A percentile compares a stretch with the other conserved stretches of the same genome.
Conservation (phyloP, 2,888 invertebrate species). For the Herminia tarsipennalis region DNA sequence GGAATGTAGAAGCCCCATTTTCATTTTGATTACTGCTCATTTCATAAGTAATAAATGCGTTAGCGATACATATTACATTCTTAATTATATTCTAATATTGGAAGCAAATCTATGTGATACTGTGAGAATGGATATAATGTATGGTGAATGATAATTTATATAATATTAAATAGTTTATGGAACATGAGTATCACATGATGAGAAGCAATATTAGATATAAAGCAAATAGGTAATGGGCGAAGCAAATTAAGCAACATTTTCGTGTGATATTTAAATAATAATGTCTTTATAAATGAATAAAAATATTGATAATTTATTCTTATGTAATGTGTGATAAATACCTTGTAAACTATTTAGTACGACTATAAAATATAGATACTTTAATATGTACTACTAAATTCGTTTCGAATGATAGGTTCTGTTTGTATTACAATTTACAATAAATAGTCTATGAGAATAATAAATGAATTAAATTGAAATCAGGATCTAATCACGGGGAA, state of each 20-base stretch:
- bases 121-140: neutral
- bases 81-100: constrained; percentile 2
- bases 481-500: no score
- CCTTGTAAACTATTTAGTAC: no score
- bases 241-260: constrained; percentile 8
- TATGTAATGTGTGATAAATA: no score
- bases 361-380: no score
- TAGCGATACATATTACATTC: constrained; percentile 30
- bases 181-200: neutral
- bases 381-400: no score
- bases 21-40: neutral
- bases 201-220: constrained; percentile 41
- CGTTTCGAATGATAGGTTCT: no score
- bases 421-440: no score
- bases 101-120: constrained; percentile 7
- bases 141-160: neutral
- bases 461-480: no score
- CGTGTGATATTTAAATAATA: neutral
- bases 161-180: neutral
- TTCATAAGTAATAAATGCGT: constrained; percentile 23
- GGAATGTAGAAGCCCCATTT: neutral
- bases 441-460: no score
- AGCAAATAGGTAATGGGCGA: constrained; percentile 16
- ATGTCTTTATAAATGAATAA: no score
- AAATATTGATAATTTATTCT: no score